Evolutionary conservation across 2,888 invertebrate genomes (phyloP), one percentile per base, ranked within the genome.

Genomic region (Zaprionus obscuricornis): DNA sequence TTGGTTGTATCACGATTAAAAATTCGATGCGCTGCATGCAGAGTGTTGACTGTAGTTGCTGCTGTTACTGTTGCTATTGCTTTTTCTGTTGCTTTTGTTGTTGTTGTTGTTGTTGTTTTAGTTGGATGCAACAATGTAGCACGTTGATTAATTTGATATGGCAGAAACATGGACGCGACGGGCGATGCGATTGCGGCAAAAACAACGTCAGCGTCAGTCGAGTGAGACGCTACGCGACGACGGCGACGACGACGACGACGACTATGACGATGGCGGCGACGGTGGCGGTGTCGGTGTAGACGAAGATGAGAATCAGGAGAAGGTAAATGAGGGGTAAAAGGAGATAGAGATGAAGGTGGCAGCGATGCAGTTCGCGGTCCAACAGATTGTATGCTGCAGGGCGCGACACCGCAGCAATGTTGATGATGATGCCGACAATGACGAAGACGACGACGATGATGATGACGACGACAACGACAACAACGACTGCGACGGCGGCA

Each of bases 101-200:
- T 27, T 55, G 54, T 7, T 43, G 66, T n/a, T 51, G 72, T 60
- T 70, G 76, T 26, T 70, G 64, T 60, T 64, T 59, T 54, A 51
- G 72, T 55, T 71, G 72, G 64, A 71, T 85, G 86, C 86, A 85
- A 81, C 86, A 84, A 77, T 86, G 88, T 81, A 74, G 73, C 74
- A 72, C 65, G 65, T 73, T 88, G 86, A 82, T 87, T 87, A 78
- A 88, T 88, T 73, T 83, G 81, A 76, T 76, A 85, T 82, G 74
- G 79, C 76, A 72, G 63, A 66, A 72, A 67, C 83, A 86, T 77
- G 74, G 81, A 83, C 71, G 75, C 74, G n/a, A n/a, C n/a, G 70
- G 78, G 76, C 70, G 70, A 54, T 57, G 64, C 71, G 27, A 45
- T 26, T 34, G 45, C 39, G 56, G 50, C 55, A 52, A 50, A 47